Conservation (phyloP, 2,888 invertebrate species). For the Hypsopygia costalis region DNA sequence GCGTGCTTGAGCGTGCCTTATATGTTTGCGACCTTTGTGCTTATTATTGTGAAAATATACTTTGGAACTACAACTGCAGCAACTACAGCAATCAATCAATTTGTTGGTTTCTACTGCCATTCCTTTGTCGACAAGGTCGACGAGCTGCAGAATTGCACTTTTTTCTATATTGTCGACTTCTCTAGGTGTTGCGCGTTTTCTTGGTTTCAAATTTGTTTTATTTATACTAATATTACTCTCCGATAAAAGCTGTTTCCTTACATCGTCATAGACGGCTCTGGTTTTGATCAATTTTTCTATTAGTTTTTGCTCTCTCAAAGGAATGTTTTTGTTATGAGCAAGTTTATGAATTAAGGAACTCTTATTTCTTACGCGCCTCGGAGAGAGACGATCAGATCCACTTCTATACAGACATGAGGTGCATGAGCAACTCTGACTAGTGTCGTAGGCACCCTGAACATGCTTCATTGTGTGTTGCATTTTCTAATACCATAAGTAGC, state of each 20-base stretch:
- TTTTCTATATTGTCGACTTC: slow-evolving; percentile 24
- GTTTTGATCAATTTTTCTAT: slow-evolving; percentile 46
- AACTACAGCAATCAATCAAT: slow-evolving; percentile 44
- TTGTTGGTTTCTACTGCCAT: slow-evolving; percentile 27
- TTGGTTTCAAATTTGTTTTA: slow-evolving; percentile 26
- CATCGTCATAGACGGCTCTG: slow-evolving; percentile 48
- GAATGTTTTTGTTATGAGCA: slow-evolving; percentile 40
- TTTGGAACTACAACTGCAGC: slow-evolving; percentile 41
- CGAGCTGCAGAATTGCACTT: slow-evolving; percentile 33
- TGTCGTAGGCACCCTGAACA: slow-evolving; percentile 19
- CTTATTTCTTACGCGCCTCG: slow-evolving; percentile 27
- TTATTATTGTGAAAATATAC: slow-evolving; percentile 14
- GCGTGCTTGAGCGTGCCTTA: slow-evolving; percentile 14
- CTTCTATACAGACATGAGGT: slow-evolving; percentile 38
- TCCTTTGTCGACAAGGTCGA: slow-evolving; percentile 43
- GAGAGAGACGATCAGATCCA: slow-evolving; percentile 34
- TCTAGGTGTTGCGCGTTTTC: slow-evolving; percentile 15
- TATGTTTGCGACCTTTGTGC: slow-evolving; percentile 19
- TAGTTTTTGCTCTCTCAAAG: slow-evolving; percentile 43
- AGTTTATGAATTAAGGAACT: slow-evolving; percentile 42
- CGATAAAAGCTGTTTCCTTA: slow-evolving; percentile 40
- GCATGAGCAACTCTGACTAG: slow-evolving; percentile 39
- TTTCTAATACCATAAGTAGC: slow-evolving; percentile 18
- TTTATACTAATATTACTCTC: slow-evolving; percentile 31
- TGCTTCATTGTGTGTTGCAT: slow-evolving; percentile 36